Percentiles rank a stretch among this genome's conserved stretches.
These are phyloP conservation scores for Paraplagusia blochii DNA, from an alignment of 2,113 vertebrate species.

Conservation along the genomic window DNA sequence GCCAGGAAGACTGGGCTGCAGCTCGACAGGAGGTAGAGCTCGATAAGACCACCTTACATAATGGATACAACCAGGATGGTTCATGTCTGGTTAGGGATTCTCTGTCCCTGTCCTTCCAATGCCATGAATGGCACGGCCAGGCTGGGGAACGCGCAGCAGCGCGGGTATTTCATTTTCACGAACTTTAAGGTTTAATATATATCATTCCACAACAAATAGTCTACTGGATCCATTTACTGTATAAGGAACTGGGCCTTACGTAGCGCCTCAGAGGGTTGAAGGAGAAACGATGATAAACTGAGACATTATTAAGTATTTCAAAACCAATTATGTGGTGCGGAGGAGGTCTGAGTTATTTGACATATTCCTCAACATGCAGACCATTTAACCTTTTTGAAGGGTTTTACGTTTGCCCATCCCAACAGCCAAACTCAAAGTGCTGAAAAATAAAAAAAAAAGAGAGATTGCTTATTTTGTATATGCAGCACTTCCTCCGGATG, in stretches of 20 bases:
- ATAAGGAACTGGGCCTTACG: not conserved
- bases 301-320: slow-evolving; percentile 6
- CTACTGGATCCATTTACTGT: slow-evolving; percentile 3
- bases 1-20: slow-evolving; percentile 47
- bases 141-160: slow-evolving; percentile 13
- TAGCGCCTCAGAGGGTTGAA: not conserved
- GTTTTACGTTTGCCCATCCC: slow-evolving; percentile 47
- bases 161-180: slow-evolving; percentile 25
- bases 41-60: slow-evolving; percentile 77
- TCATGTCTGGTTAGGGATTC: slow-evolving; percentile 48
- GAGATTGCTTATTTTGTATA: slow-evolving; percentile 65
- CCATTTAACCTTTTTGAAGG: slow-evolving; percentile 62
- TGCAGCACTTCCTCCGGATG: slow-evolving; percentile 66
- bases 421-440: slow-evolving; percentile 49
- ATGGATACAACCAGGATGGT: slow-evolving; percentile 60
- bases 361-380: slow-evolving; percentile 12
- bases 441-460: slow-evolving; percentile 62
- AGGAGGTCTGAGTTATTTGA: slow-evolving; percentile 29
- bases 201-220: slow-evolving; percentile 18
- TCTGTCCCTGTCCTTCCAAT: slow-evolving; percentile 31
- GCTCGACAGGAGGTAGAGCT: slow-evolving; percentile 68
- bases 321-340: slow-evolving; percentile 9
- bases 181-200: slow-evolving; percentile 30
- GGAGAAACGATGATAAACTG: not conserved
- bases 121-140: slow-evolving; percentile 15